These are phyloP conservation scores for Myotis pilosus DNA, from an alignment of 2,797 vertebrate species.

Conservation along the genomic window DNA sequence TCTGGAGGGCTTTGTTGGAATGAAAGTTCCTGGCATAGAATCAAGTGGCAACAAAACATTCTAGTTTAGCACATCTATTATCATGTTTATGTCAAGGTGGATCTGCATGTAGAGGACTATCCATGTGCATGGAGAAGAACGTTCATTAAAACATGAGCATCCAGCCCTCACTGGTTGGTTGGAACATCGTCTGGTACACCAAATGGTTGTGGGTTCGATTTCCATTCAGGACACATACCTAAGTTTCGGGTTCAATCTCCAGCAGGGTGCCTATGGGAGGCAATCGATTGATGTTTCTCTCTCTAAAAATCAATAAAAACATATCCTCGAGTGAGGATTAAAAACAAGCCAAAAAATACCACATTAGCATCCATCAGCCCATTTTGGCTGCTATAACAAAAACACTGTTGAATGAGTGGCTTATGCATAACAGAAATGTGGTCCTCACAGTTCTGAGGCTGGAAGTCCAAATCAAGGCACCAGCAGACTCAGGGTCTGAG, in stretches of 20 bases:
- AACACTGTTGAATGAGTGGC: not conserved
- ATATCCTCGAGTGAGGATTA: not conserved
- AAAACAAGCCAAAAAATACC: not conserved
- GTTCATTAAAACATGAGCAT: not conserved
- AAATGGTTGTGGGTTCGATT: not conserved
- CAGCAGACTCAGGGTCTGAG: not conserved
- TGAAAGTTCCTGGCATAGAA: not conserved
- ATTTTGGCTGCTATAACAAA: not conserved
- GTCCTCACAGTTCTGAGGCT: not conserved
- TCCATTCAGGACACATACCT: not conserved
- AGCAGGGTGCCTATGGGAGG: not conserved
- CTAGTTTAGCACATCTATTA: no score
- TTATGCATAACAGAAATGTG: not conserved
- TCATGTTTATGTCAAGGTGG: not conserved
- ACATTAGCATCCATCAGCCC: not conserved
- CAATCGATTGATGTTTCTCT: not conserved
- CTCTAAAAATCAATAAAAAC: not conserved
- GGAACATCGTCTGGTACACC: not conserved
- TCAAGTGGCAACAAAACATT: not conserved
- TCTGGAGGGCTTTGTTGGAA: not conserved
- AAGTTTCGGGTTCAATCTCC: not conserved
- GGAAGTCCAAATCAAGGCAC: not conserved
- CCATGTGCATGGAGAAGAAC: not conserved
- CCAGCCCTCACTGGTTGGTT: not conserved
- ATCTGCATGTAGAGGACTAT: rapidly evolving